Evolutionary conservation across 2,888 invertebrate species (phyloP).

Genomic region (Sarcophaga rosellei): DNA sequence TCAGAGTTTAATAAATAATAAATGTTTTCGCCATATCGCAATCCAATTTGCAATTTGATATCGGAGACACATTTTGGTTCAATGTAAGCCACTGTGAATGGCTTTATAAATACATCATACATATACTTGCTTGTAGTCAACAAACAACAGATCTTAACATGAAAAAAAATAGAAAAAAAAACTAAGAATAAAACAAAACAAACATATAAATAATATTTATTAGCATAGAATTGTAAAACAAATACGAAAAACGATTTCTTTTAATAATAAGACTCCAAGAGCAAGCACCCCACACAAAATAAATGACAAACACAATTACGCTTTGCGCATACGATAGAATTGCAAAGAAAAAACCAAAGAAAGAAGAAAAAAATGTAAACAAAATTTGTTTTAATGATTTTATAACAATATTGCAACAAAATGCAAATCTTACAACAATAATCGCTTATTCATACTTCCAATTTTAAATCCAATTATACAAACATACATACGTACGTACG

Average conservation of each 20-base stretch:
- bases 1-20: background rate
- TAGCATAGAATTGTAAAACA: slow-evolving; percentile 36
- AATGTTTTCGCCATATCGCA: background rate
- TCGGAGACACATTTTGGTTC: background rate
- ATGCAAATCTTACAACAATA: slow-evolving; percentile 35
- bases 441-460: background rate
- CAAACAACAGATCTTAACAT: background rate
- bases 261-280: background rate
- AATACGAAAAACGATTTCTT: slow-evolving; percentile 16
- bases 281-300: slow-evolving; percentile 44
- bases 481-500: slow-evolving; percentile 6
- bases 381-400: slow-evolving; percentile 25
- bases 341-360: slow-evolving; percentile 1
- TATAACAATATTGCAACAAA: slow-evolving; percentile 51
- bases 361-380: background rate
- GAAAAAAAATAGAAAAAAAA: background rate
- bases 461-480: slow-evolving; percentile 15
- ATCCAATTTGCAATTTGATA: slow-evolving; percentile 9
- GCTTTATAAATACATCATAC: slow-evolving; percentile 10
- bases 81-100: slow-evolving; percentile 26
- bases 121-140: background rate
- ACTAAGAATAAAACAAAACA: background rate
- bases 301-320: slow-evolving; percentile 9
- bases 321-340: background rate
- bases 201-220: slow-evolving; percentile 37